Evolutionary conservation across 2,888 invertebrate species (phyloP), one percentile per base, ranked within the genome.

Genomic region (Acrocera orbiculus): DNA sequence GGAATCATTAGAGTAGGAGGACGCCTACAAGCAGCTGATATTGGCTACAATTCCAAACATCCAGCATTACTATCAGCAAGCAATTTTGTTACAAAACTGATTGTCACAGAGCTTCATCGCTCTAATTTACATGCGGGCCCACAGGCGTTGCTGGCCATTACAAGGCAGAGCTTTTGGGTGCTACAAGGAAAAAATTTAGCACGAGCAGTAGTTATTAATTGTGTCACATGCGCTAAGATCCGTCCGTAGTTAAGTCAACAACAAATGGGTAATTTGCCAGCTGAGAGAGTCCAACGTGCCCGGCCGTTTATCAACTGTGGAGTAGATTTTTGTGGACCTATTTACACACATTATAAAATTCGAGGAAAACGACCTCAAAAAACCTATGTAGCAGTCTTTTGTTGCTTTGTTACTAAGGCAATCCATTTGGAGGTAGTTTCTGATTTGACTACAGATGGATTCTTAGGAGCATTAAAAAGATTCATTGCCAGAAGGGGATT

Each of bases 1-100:
- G 40, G 39, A 11, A 32, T 48, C 16, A 38, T 52, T 16, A 38
- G 47, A 32, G 48, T 48, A 34, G 48, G 51, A 26, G 47, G 47
- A 24, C 36, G 50, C 9, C 32, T 47, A 5, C 16, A 39, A 17
- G 32, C 42, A 20, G 33, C 46, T 14, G 23, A 28, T 9, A 15
- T 46, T 8, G 15, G 39, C 17, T 40, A 33, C 17, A 34, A 41
- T 27, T 39, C 42, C 24, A 44, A 40, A 22, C 45, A 45, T 38
- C 43, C 40, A 4, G 39, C 47, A 4, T 13, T 48, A 5, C 20
- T 50, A 9, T 46, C 48, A 11, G 35, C 41, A 9, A 29, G 32
- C 17, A 28, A 39, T 33, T 25, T 15, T 7, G 19, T 40, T 5
- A 32, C 26, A 9, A 38, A 37, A 31, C 24, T 40, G 13, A 30